Base-by-base conservation (phyloP, 2,797 vertebrate species). In the Microtus agrestis region DNA sequence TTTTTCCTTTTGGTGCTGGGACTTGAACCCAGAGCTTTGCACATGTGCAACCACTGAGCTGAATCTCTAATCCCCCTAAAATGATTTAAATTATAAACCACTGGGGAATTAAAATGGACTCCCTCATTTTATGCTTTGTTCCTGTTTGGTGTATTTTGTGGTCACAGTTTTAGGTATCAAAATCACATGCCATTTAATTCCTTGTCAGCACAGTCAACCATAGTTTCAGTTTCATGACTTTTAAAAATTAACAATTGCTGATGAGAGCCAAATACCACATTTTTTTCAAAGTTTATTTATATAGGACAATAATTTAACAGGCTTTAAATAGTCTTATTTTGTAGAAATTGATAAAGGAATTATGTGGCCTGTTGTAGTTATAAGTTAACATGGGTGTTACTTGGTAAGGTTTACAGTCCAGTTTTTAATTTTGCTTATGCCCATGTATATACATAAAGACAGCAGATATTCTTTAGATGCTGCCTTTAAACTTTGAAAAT, bases 41-140 rank as follows among this genome's bases (percentile, higher is more conserved):
- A 19, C 34, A 27, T 17, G 51, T 31, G 59, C 54, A 73, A 54
- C 34, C 25, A 46, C 43, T 79, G 54, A 91, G 51, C 54, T 54
- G 6, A 71, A 94, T 43, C 48, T 12, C 9, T 14, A 80, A 56
- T 23, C 65, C 54, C 54, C 54, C 27, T 98, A 73, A n/a, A 97
- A 74, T 95, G 93, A 96, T 98, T 98, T 92, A 97, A 96, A 81
- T 96, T 96, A 97, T 97, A 98, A 96, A 91, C 95, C 94, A 93
- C 90, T 97, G 94, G 97, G 93, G 90, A 98, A 94, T 95, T 98
- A 96, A 98, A 98, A 94, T 97, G 96, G 91, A 96, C 92, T 95
- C 93, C 97, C 98, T 98, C 96, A 97, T 97, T 98, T 98, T 98
- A 95, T 98, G 96, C 98, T 98, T 98, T 97, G 89, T 98, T 98